These are phyloP conservation scores for Chymomyza costata DNA, from an alignment of 1,140 invertebrate genomes.

Conservation along the genomic window DNA sequence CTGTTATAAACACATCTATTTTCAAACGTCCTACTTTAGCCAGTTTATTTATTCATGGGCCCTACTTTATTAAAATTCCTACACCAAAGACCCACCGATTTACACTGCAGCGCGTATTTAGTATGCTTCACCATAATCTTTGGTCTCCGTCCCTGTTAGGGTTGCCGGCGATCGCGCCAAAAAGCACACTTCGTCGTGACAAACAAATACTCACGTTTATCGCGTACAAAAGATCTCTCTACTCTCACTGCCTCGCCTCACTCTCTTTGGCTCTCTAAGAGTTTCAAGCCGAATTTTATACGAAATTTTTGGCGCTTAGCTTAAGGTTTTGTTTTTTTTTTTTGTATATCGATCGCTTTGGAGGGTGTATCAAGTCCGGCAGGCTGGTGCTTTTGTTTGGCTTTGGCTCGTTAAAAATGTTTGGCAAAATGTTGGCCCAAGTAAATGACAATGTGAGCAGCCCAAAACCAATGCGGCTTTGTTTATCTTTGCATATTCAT, in stretches of 20 bases:
- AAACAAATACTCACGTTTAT: conserved; percentile 72
- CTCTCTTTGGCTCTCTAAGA: conserved; percentile 8
- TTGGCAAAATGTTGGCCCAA: conserved; percentile 13
- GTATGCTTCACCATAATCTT: too few species aligned
- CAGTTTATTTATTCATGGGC: too few species aligned
- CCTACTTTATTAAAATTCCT: too few species aligned
- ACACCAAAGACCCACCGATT: too few species aligned
- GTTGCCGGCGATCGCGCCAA: conserved; percentile 51
- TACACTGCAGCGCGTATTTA: too few species aligned
- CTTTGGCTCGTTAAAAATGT: conserved; percentile 68
- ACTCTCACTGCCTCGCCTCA: conserved; percentile 17
- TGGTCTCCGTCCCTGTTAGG: too few species aligned
- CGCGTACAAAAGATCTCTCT: conserved; percentile 63
- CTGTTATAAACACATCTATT: too few species aligned
- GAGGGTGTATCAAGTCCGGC: neutral
- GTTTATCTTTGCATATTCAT: conserved; percentile 69
- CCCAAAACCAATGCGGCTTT: conserved; percentile 21
- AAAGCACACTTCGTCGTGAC: conserved; percentile 71
- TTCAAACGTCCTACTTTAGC: too few species aligned
- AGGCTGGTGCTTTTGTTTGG: conserved; percentile 56
- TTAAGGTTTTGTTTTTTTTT: too few species aligned
- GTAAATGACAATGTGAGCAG: neutral
- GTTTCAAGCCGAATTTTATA: too few species aligned
- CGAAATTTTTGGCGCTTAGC: too few species aligned
- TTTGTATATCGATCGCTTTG: conserved; percentile 54